Evolutionary conservation across 2,113 vertebrate species (phyloP).

Genomic region (Oreochromis aureus): DNA sequence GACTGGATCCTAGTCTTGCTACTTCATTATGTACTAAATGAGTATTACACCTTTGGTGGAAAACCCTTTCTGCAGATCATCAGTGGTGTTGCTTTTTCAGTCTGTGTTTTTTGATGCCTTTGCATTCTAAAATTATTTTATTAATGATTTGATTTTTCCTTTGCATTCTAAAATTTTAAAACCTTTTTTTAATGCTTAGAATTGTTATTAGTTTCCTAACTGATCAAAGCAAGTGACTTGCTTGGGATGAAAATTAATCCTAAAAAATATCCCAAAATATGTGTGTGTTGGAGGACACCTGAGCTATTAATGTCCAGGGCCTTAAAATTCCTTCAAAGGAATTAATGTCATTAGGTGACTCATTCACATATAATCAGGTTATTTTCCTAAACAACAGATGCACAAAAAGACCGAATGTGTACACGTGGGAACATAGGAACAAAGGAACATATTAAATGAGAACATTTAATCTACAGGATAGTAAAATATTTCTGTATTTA

Average conservation of each 20-base stretch:
- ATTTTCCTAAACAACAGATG: background rate
- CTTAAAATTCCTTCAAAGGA: background rate
- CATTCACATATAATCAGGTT: background rate
- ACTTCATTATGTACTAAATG: background rate
- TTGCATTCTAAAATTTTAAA: background rate
- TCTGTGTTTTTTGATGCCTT: too few species aligned
- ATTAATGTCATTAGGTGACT: background rate
- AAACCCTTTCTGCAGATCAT: too few species aligned
- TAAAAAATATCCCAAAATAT: background rate
- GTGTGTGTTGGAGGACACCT: background rate
- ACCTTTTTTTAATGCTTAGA: background rate
- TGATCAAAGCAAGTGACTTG: background rate
- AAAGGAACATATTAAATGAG: background rate
- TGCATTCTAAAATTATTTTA: too few species aligned
- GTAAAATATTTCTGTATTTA: background rate
- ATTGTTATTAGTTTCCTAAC: background rate
- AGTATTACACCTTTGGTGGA: background rate
- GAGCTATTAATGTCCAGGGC: background rate
- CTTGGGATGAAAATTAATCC: background rate
- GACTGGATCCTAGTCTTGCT: background rate
- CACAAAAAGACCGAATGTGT: background rate
- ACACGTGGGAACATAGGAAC: background rate
- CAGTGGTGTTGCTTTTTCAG: too few species aligned
- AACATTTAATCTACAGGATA: background rate
- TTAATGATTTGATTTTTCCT: background rate